Base-by-base conservation (phyloP, 2,797 vertebrate genomes). In the Coluber constrictor region DNA sequence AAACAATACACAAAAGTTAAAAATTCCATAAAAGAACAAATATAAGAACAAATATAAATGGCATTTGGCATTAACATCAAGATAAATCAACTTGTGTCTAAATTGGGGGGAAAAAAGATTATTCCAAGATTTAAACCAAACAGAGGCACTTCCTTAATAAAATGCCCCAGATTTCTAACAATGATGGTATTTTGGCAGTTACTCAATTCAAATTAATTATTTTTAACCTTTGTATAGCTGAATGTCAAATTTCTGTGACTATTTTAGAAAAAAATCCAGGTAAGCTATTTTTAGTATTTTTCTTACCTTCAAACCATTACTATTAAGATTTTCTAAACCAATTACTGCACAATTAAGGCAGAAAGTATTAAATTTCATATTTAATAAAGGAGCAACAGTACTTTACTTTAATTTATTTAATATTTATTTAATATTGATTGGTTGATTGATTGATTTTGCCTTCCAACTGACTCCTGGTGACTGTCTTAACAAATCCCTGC, bases 11-110 rank as follows among this genome's bases (percentile, higher is more conserved):
- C n/a, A n/a, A n/a, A n/a, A n/a, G n/a, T n/a, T n/a, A n/a, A n/a
- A n/a, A n/a, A n/a, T n/a, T n/a, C n/a, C n/a, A n/a, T n/a, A n/a
- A n/a, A n/a, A n/a, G n/a, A n/a, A n/a, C n/a, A n/a, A n/a, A n/a
- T n/a, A n/a, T n/a, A n/a, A n/a, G n/a, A n/a, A n/a, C n/a, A n/a
- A n/a, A n/a, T n/a, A n/a, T n/a, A n/a, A n/a, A n/a, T n/a, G n/a
- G n/a, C n/a, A n/a, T n/a, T n/a, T n/a, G 8, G 20, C 43, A 60
- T 95, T 66, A 91, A 56, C 9, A 91, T 90, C 9, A 90, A 74
- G 13, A 95, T 37, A 66, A 90, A 63, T 61, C 83, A 88, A 11
- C 11, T 54, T 83, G 47, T 88, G 25, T 92, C 12, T n/a, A 59
- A 54, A n/a, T 2, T 90, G 43, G 25, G 55, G n/a, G 88, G 7